Evolutionary conservation across 2,113 vertebrate genomes (phyloP), one percentile per base, ranked within the genome.

Genomic region (Oncorhynchus mykiss): DNA sequence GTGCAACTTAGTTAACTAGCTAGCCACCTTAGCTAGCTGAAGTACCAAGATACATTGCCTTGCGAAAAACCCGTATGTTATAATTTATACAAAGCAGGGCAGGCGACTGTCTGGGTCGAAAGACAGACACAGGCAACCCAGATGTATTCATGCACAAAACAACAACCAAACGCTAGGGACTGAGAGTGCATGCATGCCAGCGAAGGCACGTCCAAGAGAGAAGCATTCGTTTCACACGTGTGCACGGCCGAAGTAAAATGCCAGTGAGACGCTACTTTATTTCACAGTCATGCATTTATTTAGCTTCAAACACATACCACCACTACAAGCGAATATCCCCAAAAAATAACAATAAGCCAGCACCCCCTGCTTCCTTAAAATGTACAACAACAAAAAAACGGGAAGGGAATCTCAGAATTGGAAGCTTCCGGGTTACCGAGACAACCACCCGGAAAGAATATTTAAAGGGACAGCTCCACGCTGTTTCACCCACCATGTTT

Each of bases 391-490:
- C 27, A 71, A 87, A 39, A 87, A 45, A 92, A 91, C 90, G 91
- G 93, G 93, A 93, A 94, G 91, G 91, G 67, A 86, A 84, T 85
- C 85, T 51, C 27, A 67, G 74, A 20, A 22, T n/a, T 67, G 77
- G 78, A 78, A 74, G 73, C 86, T 88, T 89, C 88, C 87, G 88
- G 84, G 89, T 92, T 91, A 90, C 90, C 86, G 87, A 86, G 91
- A 87, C 87, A 88, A 90, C 89, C 76, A 6, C 64, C 78, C 80
- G 86, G 86, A 84, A 88, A 81, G 14, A 76, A 77, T 24, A 85
- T 91, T 94, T 93, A 93, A 93, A 94, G 89, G 4, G 12, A 85
- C 90, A 92, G 91, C 82, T 77, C 22, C 80, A 20, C 59, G 9
- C 22, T 66, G 22, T 3, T 66, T 39, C 39, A 39, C 39, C 39